Base-by-base conservation (phyloP, 2,113 vertebrate species). In the Ginglymostoma cirratum region DNA sequence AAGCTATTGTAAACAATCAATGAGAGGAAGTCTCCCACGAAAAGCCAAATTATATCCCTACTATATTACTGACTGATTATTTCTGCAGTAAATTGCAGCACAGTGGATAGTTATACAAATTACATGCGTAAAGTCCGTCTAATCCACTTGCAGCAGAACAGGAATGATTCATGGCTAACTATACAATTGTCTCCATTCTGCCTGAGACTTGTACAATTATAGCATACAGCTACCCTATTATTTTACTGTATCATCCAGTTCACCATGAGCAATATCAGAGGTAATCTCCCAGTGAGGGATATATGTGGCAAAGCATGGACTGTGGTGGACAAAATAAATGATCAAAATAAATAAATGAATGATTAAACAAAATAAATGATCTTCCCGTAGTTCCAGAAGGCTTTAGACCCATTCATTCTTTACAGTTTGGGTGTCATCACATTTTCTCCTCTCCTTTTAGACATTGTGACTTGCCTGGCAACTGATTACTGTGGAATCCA, bases 401-500 rank as follows among this genome's bases (percentile, higher is more conserved):
- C 48, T 0, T 94, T 24, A 48, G 38, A 24, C 27, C 48, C n/a
- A 17, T 23, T 48, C 2, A 34, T 52, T 7, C 0, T 76, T 52
- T 70, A 10, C 10, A 24, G 34, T 72, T 70, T 66, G 65, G 24
- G 7, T 95, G 5, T 34, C 14, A 52, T 96, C 8, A 95, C 78
- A 42, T 52, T 96, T 67, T 34, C 23, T 93, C 61, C 61, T 67
- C n/a, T 61, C 12, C 21, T 96, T 96, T 5, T 97, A 99, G 99
- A 99, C 96, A 98, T 99, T 78, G 98, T 99, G 96, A 99, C 99
- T 86, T 99, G 99, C 97, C 97, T 99, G 97, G 98, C 98, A 4
- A 98, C 98, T 66, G 99, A 99, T 97, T 98, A 99, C 96, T 99
- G 98, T 96, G 98, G 99, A 96, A 98, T 99, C 96, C 98, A 99